These are phyloP conservation scores for Brachionus rotundiformis DNA, from an alignment of 1,140 invertebrate genomes.

Conservation along the genomic window DNA sequence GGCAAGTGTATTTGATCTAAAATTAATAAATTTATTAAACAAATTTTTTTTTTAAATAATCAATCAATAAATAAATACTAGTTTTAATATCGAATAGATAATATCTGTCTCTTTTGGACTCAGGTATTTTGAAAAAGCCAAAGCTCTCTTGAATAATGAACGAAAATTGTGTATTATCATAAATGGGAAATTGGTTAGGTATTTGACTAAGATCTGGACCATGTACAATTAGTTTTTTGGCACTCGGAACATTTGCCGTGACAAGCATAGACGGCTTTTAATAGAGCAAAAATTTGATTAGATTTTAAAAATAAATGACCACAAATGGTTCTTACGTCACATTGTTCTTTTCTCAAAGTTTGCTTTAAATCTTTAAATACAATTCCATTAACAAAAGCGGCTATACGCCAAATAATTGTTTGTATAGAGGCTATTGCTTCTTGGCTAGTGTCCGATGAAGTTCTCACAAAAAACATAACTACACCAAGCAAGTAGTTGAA, in stretches of 20 bases:
- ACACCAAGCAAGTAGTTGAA: constrained; percentile 98
- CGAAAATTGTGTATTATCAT: constrained; percentile 96
- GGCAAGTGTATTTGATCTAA: constrained; percentile 90
- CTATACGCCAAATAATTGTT: constrained; percentile 93
- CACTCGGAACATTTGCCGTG: constrained; percentile 96
- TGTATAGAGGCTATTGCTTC: constrained; percentile 88
- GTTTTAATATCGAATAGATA: constrained; percentile 97
- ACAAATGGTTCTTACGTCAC: constrained; percentile 85
- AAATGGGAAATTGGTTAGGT: constrained; percentile 94
- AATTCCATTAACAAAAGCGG: constrained; percentile 91
- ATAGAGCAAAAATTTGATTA: constrained; percentile 26
- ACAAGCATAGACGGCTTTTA: constrained; percentile 82
- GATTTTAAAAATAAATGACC: too few relatives aligned
- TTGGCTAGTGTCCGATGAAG: constrained; percentile 88
- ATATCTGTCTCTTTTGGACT: constrained; percentile 82
- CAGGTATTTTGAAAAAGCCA: constrained; percentile 95
- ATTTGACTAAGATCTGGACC: constrained; percentile 89
- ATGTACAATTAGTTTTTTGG: constrained; percentile 98
- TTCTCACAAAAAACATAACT: constrained; percentile 96
- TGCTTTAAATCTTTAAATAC: constrained; percentile 99
- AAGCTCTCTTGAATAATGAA: constrained; percentile 91
- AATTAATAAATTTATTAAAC: constrained; percentile 55
- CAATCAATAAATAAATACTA: constrained; percentile 70
- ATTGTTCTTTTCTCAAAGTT: constrained; percentile 96
- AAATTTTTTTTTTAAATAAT: constrained; percentile 58